These are phyloP conservation scores for Chroicocephalus ridibundus DNA, from an alignment of 2,113 vertebrate genomes.

Conservation along the genomic window DNA sequence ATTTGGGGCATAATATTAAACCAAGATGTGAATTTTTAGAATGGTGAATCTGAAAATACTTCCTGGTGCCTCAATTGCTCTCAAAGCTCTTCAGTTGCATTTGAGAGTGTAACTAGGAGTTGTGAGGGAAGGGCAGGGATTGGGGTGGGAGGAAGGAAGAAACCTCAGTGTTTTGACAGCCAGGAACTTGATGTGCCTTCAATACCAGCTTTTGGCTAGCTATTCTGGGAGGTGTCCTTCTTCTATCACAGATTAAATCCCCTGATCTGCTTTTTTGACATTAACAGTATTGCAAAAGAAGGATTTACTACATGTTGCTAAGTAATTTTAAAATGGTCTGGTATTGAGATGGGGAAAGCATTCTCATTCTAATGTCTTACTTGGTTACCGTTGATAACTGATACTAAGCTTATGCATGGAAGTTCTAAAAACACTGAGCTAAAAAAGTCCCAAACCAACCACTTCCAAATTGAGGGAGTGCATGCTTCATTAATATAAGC, in stretches of 20 bases:
- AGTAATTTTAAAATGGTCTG: not conserved
- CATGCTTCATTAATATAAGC: not conserved
- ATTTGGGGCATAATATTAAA: not conserved
- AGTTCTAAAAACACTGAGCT: not conserved
- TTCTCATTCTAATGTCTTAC: not conserved
- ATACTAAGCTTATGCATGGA: not conserved
- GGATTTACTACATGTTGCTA: not conserved
- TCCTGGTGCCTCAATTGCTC: not conserved
- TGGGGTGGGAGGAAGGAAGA: not conserved
- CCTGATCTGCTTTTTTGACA: not conserved
- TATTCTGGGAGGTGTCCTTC: slow-evolving; percentile 27
- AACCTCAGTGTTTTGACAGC: not conserved
- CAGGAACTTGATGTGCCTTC: not conserved
- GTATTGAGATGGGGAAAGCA: not conserved
- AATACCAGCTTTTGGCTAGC: not conserved
- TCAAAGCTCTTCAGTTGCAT: not conserved
- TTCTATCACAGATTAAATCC: not conserved
- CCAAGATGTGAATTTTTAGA: not conserved
- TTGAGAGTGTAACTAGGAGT: not conserved
- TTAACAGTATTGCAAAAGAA: not conserved
- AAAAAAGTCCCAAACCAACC: not conserved
- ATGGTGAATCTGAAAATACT: not conserved
- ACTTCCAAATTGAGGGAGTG: not conserved
- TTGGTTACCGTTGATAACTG: not conserved
- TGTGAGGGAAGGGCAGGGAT: not conserved